Conservation (phyloP, 2,113 vertebrate genomes). For the Colistium nudipinnis region DNA sequence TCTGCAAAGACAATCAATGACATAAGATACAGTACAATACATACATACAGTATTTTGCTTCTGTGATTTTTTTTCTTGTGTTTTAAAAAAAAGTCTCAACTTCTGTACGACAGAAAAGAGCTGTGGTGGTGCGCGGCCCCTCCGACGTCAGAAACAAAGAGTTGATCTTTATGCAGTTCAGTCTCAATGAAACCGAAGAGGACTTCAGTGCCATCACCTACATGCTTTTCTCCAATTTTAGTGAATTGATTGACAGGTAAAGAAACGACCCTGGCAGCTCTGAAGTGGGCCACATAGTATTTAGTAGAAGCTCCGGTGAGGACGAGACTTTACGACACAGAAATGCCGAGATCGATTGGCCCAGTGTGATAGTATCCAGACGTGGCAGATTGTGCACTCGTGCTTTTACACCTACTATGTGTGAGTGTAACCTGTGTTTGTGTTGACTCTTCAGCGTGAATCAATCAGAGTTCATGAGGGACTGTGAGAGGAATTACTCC, state of each 20-base stretch:
- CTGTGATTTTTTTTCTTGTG: too few species aligned
- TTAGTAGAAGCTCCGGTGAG: not conserved
- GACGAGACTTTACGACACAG: not conserved
- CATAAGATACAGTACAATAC: too few species aligned
- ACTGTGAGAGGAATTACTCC: conserved; percentile 94
- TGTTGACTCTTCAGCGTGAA: conserved; percentile 78
- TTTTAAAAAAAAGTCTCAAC: not conserved
- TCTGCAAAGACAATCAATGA: too few species aligned
- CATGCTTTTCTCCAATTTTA: conserved; percentile 92
- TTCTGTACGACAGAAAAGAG: conserved; percentile 80
- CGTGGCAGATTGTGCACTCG: not conserved
- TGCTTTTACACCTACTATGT: not conserved
- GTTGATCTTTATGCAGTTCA: conserved; percentile 95
- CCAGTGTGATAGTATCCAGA: not conserved
- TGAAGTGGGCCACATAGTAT: not conserved
- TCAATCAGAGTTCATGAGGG: conserved; percentile 90
- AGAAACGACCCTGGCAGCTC: not conserved
- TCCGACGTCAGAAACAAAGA: conserved; percentile 91
- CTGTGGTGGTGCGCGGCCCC: conserved; percentile 91
- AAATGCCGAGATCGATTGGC: not conserved
- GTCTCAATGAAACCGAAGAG: conserved; percentile 89
- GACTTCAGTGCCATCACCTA: conserved; percentile 99
- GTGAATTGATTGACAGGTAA: conserved; percentile 74
- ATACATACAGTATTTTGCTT: too few species aligned
- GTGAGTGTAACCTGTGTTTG: conserved; percentile 7